Evolutionary conservation across 2,113 vertebrate species (phyloP).

Genomic region (Rattus rattus): DNA sequence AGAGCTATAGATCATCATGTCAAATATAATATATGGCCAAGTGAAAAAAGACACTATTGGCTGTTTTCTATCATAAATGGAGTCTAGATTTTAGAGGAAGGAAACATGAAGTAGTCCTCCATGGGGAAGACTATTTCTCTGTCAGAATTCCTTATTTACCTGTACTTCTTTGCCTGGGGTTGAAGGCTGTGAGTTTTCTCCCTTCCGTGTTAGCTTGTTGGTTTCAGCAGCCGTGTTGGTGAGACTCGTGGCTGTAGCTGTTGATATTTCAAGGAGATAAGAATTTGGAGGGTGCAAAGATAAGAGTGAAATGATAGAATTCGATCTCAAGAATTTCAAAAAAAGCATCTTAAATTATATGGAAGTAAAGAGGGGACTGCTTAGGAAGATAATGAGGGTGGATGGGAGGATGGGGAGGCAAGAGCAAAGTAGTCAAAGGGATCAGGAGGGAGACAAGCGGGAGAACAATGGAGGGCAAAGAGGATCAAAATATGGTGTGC

Average conservation of each 20-base stretch:
- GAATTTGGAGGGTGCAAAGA: neutral
- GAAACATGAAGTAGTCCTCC: neutral
- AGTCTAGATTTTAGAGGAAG: neutral
- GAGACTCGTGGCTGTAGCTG: neutral
- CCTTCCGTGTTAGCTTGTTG: neutral
- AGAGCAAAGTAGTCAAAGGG: too few relatives aligned
- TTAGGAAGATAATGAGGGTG: neutral
- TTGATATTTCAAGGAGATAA: neutral
- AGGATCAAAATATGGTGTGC: neutral
- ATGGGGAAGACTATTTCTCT: neutral
- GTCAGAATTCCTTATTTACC: neutral
- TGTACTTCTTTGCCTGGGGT: neutral
- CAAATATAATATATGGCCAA: neutral
- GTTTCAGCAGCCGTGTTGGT: neutral
- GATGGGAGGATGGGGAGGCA: too few relatives aligned
- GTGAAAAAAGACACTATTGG: neutral
- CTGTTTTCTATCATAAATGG: neutral
- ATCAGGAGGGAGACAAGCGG: neutral
- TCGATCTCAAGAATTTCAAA: neutral
- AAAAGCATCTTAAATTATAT: neutral
- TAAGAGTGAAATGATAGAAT: neutral
- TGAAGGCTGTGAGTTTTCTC: neutral
- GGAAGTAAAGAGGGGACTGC: neutral
- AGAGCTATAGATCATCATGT: neutral
- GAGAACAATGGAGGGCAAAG: neutral